Evolutionary conservation across 1,140 invertebrate genomes (phyloP).

Genomic region (Drosophila nannoptera): DNA sequence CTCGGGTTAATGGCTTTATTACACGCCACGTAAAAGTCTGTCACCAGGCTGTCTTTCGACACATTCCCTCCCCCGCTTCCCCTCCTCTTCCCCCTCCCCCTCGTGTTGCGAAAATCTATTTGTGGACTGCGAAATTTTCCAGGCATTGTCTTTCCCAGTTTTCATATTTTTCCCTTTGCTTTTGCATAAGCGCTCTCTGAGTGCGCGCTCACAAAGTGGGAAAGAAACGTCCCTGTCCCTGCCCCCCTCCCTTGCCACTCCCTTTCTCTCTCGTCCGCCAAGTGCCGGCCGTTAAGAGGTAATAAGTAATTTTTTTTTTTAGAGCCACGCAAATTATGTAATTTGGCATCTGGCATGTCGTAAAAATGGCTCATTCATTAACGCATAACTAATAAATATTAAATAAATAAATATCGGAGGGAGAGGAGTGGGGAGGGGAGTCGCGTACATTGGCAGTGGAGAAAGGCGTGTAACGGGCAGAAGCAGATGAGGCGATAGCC

Average conservation of each 20-base stretch:
- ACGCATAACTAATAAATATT: slow-evolving; percentile 21
- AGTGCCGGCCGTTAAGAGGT: slow-evolving; percentile 13
- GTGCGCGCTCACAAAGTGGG: too few relatives aligned
- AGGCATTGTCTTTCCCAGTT: slow-evolving; percentile 54
- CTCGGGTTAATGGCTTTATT: slow-evolving; percentile 36
- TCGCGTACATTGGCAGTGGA: too few relatives aligned
- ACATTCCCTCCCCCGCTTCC: slow-evolving; percentile 31
- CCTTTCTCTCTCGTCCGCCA: neutral
- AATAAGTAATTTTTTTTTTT: slow-evolving; percentile 61
- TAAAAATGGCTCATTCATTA: slow-evolving; percentile 28
- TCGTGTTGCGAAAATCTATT: slow-evolving; percentile 51
- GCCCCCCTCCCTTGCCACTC: neutral
- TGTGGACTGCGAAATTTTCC: slow-evolving; percentile 58
- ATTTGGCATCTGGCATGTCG: slow-evolving; percentile 34
- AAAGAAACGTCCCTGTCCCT: neutral
- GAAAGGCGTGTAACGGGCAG: too few relatives aligned
- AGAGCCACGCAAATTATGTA: slow-evolving; percentile 50
- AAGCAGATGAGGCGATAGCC: too few relatives aligned
- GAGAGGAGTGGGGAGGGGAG: too few relatives aligned
- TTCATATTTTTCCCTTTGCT: neutral
- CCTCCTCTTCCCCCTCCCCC: slow-evolving; percentile 4
- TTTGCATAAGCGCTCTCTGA: slow-evolving; percentile 4
- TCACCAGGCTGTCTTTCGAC: slow-evolving; percentile 54
- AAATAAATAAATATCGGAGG: slow-evolving; percentile 2
- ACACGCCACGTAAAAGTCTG: slow-evolving; percentile 52